A percentile compares a stretch with the other conserved stretches of the same genome.
Evolutionary conservation across 2,113 vertebrate species (phyloP).

Genomic region (Trachemys scripta): DNA sequence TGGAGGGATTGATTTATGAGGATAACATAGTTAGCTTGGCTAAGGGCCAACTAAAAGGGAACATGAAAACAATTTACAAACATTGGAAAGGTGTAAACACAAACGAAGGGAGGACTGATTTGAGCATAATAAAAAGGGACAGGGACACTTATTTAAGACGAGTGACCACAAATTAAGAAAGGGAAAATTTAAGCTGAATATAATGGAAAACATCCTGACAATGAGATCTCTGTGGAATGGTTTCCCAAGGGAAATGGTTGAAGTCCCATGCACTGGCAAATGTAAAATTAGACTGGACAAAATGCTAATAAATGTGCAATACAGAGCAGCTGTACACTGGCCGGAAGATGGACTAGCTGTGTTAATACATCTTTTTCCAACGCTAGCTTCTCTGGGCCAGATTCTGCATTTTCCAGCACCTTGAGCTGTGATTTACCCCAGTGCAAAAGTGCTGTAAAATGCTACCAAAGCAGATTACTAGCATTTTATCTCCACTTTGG

Average conservation of each 20-base stretch:
- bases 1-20: not conserved
- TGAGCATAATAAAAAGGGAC: not conserved
- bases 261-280: not conserved
- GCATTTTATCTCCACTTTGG: not conserved
- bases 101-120: not conserved
- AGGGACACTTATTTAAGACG: not conserved
- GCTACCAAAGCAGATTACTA: not conserved
- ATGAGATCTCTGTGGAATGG: not conserved
- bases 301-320: not conserved
- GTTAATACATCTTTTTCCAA: not conserved
- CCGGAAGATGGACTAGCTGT: not conserved
- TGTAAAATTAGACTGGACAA: not conserved
- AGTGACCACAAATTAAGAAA: not conserved
- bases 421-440: not conserved
- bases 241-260: not conserved
- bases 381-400: not conserved
- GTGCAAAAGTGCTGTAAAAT: not conserved
- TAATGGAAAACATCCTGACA: not conserved
- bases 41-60: not conserved
- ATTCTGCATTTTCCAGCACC: not conserved
- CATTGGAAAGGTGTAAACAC: not conserved
- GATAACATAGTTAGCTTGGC: not conserved
- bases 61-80: slow-evolving; percentile 32
- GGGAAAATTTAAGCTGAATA: not conserved
- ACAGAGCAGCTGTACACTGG: not conserved